phyloP scores from a whole-genome alignment of 1,140 invertebrate species.

The Babylonia areolata region DNA sequence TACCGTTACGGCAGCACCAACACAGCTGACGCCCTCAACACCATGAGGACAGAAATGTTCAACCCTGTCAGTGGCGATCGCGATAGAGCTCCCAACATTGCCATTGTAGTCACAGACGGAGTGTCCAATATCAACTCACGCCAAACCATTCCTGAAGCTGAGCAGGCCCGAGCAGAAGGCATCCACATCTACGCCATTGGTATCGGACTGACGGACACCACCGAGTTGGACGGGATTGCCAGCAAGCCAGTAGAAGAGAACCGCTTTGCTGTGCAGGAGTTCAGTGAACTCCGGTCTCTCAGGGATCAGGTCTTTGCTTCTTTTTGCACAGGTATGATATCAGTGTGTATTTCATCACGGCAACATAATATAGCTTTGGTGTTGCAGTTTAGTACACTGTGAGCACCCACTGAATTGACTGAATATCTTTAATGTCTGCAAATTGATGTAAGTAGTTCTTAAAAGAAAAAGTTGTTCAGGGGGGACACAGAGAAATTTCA shows the following conservation, averaged over 20 bases:
- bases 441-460: no score
- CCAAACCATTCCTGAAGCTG: slow-evolving; percentile 65
- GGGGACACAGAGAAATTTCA: no score
- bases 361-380: background rate
- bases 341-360: background rate
- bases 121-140: slow-evolving; percentile 66
- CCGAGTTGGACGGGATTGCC: slow-evolving; percentile 59
- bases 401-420: background rate
- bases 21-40: slow-evolving; percentile 60
- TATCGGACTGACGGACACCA: slow-evolving; percentile 57
- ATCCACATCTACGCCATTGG: slow-evolving; percentile 68
- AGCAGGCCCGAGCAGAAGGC: slow-evolving; percentile 44
- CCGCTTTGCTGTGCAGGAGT: slow-evolving; percentile 57
- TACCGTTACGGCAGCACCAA: slow-evolving; percentile 68
- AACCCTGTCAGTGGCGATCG: slow-evolving; percentile 60
- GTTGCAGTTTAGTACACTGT: background rate
- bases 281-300: slow-evolving; percentile 58
- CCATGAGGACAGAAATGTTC: slow-evolving; percentile 64
- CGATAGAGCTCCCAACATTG: slow-evolving; percentile 58
- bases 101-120: slow-evolving; percentile 65
- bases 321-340: slow-evolving; percentile 20
- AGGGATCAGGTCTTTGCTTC: slow-evolving; percentile 58
- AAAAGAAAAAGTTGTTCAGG: no score
- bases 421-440: background rate
- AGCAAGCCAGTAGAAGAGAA: slow-evolving; percentile 49